Base-by-base conservation (phyloP, 2,113 vertebrate genomes). In the Lophius piscatorius region DNA sequence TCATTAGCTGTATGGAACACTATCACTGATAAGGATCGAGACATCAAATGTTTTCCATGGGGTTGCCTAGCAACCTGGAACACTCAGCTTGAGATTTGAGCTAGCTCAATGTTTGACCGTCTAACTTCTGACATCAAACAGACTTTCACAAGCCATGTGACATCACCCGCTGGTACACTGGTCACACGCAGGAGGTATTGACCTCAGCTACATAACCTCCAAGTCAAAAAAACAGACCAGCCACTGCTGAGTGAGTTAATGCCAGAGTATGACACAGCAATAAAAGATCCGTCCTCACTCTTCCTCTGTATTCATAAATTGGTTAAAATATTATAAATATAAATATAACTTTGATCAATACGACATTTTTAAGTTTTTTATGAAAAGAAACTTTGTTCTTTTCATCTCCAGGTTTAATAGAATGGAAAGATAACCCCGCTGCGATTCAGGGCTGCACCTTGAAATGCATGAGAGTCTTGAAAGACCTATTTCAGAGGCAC, bases 141-240 rank as follows among this genome's bases (percentile, higher is more conserved):
- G 48, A 72, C 68, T 86, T 85, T 85, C 65, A 59, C 69, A 81
- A 83, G 79, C 57, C 77, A 52, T 63, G 78, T 85, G 84, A 89
- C 84, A 80, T 90, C 83, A 85, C 52, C 35, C 62, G 2, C 77
- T 14, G 62, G 67, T 41, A 35, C 74, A 47, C 48, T 26, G 63
- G 73, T 73, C 74, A 69, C 70, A 69, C 46, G 23, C 60, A 40
- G 35, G 58, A 51, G 75, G 47, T 69, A 81, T 62, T 82, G 87
- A 87, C 77, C 82, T 63, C 13, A 61, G 71, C 76, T 81, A 59
- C 81, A 71, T 83, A 62, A 86, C 80, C 76, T 77, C 69, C 23
- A 28, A 71, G 67, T 13, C 81, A 79, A 55, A 82, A 75, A 33
- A 84, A 81, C 76, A 85, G 74, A 69, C 48, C 39, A 10, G 50